Percentiles rank a stretch among this genome's conserved stretches.
Evolutionary conservation across 2,113 vertebrate genomes (phyloP).

Genomic region (Ciconia maguari): DNA sequence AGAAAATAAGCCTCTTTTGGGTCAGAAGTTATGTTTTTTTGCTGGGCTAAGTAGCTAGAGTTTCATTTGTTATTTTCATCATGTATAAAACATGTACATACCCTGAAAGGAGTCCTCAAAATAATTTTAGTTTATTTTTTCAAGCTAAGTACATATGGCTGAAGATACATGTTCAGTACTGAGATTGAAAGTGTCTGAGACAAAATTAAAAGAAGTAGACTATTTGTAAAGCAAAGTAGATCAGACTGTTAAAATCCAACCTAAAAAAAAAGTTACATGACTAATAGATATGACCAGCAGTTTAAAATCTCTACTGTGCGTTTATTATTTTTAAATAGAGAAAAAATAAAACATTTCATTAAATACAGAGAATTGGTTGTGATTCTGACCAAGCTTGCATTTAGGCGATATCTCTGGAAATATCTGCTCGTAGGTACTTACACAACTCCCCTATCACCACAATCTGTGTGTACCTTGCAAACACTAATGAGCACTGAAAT

Average conservation of each 20-base stretch:
- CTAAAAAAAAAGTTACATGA: background rate
- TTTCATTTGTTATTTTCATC: background rate
- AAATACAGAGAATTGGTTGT: background rate
- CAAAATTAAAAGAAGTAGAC: background rate
- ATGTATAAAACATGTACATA: background rate
- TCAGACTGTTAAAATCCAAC: background rate
- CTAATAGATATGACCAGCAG: background rate
- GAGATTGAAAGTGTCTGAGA: background rate
- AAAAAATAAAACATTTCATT: background rate
- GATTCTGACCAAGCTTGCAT: background rate
- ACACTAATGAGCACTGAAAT: background rate
- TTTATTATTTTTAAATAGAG: background rate
- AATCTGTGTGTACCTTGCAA: background rate
- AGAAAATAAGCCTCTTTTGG: background rate
- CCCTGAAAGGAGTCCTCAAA: background rate
- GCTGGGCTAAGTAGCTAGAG: background rate
- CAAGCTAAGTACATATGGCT: background rate
- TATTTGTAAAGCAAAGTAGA: background rate
- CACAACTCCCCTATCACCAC: background rate
- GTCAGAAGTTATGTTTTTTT: background rate
- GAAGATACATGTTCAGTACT: background rate
- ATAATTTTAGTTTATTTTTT: background rate
- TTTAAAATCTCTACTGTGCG: background rate
- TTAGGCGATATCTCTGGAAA: background rate
- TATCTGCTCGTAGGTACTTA: background rate